Percentiles rank a stretch among this genome's conserved stretches.
These are phyloP conservation scores for Leptopilina myrica DNA, from an alignment of 2,888 invertebrate species.

Conservation along the genomic window DNA sequence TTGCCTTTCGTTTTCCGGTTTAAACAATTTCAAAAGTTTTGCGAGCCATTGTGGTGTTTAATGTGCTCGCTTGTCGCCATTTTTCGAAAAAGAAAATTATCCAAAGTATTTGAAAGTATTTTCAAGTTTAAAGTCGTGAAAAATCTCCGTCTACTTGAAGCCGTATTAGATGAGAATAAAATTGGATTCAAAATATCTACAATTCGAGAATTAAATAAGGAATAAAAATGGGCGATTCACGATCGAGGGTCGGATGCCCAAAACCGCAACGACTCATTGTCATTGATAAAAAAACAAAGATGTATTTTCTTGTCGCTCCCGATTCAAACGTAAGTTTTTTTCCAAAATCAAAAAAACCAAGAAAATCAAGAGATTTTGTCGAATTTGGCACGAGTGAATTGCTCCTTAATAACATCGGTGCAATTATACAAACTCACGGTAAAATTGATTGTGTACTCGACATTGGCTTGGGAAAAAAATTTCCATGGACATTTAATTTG, in stretches of 20 bases:
- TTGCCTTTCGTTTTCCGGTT: not conserved
- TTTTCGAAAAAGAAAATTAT: too few relatives aligned
- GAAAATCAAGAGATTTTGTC: not conserved
- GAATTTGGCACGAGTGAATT: not conserved
- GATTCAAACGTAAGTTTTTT: conserved; percentile 1
- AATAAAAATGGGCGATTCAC: not conserved
- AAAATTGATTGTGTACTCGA: not conserved
- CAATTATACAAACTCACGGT: not conserved
- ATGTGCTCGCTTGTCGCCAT: not conserved
- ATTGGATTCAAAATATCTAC: not conserved
- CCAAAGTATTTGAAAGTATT: too few relatives aligned
- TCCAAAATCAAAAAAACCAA: not conserved
- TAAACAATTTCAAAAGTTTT: not conserved
- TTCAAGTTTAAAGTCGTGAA: too few relatives aligned
- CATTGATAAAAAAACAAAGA: not conserved
- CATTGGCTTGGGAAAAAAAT: not conserved
- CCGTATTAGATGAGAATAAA: not conserved
- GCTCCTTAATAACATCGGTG: not conserved
- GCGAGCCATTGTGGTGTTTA: not conserved
- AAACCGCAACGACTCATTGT: not conserved
- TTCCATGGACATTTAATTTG: not conserved
- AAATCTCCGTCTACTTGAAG: too few relatives aligned
- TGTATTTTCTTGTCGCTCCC: not conserved
- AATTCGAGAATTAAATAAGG: not conserved
- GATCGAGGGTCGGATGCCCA: not conserved